These are phyloP conservation scores for Collichthys lucidus DNA, from an alignment of 2,113 vertebrate species.

Conservation along the genomic window DNA sequence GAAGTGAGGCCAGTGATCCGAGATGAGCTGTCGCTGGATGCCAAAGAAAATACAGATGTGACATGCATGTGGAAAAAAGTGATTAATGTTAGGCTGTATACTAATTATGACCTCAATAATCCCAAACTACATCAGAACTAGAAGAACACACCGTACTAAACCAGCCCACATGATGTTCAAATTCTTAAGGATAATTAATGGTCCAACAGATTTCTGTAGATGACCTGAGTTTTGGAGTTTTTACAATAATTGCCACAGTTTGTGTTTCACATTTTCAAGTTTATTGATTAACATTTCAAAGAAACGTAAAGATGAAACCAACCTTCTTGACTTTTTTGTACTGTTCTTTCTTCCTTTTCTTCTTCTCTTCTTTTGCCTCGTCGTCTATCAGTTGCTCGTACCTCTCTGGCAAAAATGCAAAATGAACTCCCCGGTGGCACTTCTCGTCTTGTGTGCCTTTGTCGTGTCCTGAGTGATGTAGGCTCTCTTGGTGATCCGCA, in stretches of 20 bases:
- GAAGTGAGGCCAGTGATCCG: not conserved
- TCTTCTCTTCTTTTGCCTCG: conserved; percentile 74
- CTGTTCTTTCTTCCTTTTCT: conserved; percentile 76
- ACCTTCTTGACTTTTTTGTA: conserved; percentile 84
- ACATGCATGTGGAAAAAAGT: too few species aligned
- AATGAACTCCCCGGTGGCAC: conserved; percentile 56
- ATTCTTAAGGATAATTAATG: not conserved
- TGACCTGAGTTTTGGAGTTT: not conserved
- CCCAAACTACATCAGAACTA: not conserved
- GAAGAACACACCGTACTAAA: not conserved
- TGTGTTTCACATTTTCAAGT: conserved; percentile 1
- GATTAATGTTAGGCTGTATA: too few species aligned
- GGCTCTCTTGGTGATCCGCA: conserved; percentile 28
- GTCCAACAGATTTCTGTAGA: not conserved
- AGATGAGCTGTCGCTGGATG: not conserved
- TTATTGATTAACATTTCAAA: not conserved
- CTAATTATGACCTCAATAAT: not conserved
- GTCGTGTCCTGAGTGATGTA: not conserved
- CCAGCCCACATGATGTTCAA: not conserved
- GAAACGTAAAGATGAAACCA: conserved; percentile 4
- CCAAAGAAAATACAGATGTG: too few species aligned
- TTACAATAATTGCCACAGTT: not conserved
- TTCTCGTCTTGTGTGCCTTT: conserved; percentile 18
- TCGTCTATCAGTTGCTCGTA: conserved; percentile 79
- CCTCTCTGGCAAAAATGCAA: conserved; percentile 73